Conservation (phyloP, 2,113 vertebrate genomes). For the Psittacula cyanocephala region DNA sequence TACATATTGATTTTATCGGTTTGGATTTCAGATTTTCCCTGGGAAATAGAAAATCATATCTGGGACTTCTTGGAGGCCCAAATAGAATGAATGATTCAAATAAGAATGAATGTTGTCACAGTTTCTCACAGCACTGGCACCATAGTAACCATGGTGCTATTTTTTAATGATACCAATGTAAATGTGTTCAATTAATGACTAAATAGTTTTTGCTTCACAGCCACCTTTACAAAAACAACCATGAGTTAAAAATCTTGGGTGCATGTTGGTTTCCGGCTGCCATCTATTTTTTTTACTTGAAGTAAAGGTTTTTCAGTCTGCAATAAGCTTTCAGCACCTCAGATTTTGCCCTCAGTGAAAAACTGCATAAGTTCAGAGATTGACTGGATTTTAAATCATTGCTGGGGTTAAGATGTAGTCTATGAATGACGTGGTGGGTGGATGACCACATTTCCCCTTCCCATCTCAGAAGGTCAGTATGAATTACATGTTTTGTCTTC, state of each 20-base stretch:
- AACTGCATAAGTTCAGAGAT: neutral
- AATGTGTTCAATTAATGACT: neutral
- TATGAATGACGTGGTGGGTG: neutral
- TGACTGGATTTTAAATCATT: neutral
- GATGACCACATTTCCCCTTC: neutral
- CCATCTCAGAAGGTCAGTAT: neutral
- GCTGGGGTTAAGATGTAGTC: neutral
- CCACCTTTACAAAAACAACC: neutral
- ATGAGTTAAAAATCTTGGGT: neutral
- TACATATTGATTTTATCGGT: neutral
- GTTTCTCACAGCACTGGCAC: neutral
- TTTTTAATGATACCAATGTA: neutral
- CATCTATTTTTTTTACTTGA: neutral
- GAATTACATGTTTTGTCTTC: neutral
- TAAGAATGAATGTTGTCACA: neutral
- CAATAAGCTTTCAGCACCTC: neutral
- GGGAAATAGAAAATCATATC: neutral
- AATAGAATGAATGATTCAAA: neutral
- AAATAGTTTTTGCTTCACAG: neutral
- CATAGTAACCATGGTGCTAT: neutral
- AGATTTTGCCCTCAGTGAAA: neutral
- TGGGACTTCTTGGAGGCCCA: neutral
- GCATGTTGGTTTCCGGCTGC: neutral
- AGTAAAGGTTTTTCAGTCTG: neutral
- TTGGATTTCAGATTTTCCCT: neutral